These are phyloP conservation scores for Sander vitreus DNA, from an alignment of 2,113 vertebrate species.

Conservation along the genomic window DNA sequence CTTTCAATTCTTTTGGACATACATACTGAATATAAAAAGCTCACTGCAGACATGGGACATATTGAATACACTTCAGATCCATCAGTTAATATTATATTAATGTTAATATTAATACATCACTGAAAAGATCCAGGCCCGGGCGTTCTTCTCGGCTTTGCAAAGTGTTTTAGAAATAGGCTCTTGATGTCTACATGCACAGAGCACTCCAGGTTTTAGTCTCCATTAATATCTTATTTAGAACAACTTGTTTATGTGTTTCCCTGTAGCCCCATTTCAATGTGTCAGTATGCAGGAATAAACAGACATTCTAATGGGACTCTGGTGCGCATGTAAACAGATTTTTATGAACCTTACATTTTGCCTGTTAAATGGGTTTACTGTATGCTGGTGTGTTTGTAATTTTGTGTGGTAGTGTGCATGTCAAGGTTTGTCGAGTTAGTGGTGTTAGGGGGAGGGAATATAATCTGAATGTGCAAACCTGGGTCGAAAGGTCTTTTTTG, in stretches of 20 bases:
- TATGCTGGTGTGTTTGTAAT: slow-evolving; percentile 22
- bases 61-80: not conserved
- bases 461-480: not conserved
- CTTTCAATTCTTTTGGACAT: not conserved
- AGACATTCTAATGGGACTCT: not conserved
- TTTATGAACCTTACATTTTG: slow-evolving; percentile 14
- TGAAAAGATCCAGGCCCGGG: not conserved
- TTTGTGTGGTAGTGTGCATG: slow-evolving; percentile 44
- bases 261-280: not conserved
- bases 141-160: not conserved
- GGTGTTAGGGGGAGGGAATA: not conserved
- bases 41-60: not conserved
- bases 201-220: not conserved
- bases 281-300: slow-evolving; percentile 1
- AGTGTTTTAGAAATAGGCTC: not conserved
- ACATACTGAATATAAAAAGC: not conserved
- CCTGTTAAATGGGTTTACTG: not conserved
- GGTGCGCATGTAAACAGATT: slow-evolving; percentile 40
- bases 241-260: not conserved
- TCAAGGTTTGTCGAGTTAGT: not conserved
- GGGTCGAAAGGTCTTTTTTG: not conserved
- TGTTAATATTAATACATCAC: not conserved
- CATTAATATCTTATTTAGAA: slow-evolving; percentile 21
- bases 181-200: slow-evolving; percentile 20
- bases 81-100: not conserved